These are phyloP conservation scores for Steinernema carpocapsae DNA, from an alignment of 2,888 invertebrate species.

Conservation along the genomic window DNA sequence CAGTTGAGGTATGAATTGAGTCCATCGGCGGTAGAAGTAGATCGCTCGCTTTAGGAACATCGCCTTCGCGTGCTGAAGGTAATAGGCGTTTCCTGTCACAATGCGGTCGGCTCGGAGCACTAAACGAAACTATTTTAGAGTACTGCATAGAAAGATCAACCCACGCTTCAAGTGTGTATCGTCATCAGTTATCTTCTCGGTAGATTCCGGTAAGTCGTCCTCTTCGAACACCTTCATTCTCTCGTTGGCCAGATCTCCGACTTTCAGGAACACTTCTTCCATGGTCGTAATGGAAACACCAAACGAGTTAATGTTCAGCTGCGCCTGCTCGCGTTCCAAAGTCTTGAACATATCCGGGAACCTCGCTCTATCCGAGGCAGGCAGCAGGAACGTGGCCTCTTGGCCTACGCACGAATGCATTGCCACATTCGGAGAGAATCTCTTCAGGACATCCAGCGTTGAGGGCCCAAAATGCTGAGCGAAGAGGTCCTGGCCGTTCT, in stretches of 20 bases:
- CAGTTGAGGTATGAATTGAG: slow-evolving; percentile 60
- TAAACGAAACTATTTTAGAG: slow-evolving; percentile 22
- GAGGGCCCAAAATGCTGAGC: slow-evolving; percentile 69
- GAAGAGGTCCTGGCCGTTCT: neutral
- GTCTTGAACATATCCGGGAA: slow-evolving; percentile 76
- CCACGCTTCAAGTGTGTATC: neutral
- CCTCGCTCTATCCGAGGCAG: slow-evolving; percentile 73
- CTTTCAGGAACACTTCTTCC: slow-evolving; percentile 85
- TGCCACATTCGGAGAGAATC: slow-evolving; percentile 71
- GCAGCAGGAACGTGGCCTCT: slow-evolving; percentile 78
- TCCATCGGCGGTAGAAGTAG: slow-evolving; percentile 60
- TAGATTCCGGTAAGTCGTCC: slow-evolving; percentile 46
- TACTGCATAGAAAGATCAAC: too few species aligned
- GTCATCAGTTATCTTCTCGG: slow-evolving; percentile 6
- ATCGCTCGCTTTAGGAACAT: slow-evolving; percentile 60
- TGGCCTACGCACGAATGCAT: slow-evolving; percentile 79
- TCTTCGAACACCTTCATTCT: slow-evolving; percentile 43
- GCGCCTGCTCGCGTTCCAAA: slow-evolving; percentile 75
- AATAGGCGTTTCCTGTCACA: slow-evolving; percentile 49
- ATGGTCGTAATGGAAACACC: slow-evolving; percentile 84
- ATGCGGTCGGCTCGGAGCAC: slow-evolving; percentile 35
- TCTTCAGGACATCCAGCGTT: slow-evolving; percentile 38
- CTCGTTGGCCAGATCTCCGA: slow-evolving; percentile 58
- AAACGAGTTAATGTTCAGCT: slow-evolving; percentile 79
- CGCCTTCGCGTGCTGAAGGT: slow-evolving; percentile 54